Conservation (phyloP, 2,113 vertebrate species). For the Amia ocellicauda region DNA sequence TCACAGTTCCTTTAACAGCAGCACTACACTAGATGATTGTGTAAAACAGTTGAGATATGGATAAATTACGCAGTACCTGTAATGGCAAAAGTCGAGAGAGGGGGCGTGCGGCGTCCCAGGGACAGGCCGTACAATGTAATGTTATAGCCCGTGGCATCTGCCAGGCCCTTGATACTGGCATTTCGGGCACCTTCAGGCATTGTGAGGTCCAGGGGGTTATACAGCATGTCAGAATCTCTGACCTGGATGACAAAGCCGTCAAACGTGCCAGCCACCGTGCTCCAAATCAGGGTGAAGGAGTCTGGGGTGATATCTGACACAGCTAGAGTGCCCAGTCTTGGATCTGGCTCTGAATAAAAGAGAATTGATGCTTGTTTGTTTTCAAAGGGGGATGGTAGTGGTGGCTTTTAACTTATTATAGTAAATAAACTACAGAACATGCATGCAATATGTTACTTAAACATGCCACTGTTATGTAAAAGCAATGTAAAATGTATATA, state of each 20-base stretch:
- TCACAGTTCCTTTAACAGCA: too few species aligned
- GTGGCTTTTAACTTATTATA: too few species aligned
- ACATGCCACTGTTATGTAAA: too few species aligned
- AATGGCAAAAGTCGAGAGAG: neutral
- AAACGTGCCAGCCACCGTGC: conserved; percentile 59
- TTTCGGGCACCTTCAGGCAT: conserved; percentile 43
- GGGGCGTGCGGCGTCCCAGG: conserved; percentile 37
- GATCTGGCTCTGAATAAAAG: conserved; percentile 60
- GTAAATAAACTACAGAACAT: too few species aligned
- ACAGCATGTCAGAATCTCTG: conserved; percentile 59
- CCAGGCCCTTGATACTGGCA: conserved; percentile 52
- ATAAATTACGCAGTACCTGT: neutral
- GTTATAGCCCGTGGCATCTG: conserved; percentile 63
- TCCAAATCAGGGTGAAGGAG: conserved; percentile 67
- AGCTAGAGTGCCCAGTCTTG: conserved; percentile 56
- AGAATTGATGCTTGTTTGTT: conserved; percentile 45
- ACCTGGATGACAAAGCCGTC: conserved; percentile 63
- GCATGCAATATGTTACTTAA: too few species aligned
- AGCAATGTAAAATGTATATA: too few species aligned
- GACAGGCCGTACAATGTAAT: conserved; percentile 64
- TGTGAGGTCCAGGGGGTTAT: conserved; percentile 59
- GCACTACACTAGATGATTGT: too few species aligned
- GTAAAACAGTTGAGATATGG: too few species aligned
- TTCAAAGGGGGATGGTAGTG: neutral
- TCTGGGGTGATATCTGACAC: conserved; percentile 53